Conservation (phyloP, 1,140 invertebrate species). For the Melitaea cinxia region DNA sequence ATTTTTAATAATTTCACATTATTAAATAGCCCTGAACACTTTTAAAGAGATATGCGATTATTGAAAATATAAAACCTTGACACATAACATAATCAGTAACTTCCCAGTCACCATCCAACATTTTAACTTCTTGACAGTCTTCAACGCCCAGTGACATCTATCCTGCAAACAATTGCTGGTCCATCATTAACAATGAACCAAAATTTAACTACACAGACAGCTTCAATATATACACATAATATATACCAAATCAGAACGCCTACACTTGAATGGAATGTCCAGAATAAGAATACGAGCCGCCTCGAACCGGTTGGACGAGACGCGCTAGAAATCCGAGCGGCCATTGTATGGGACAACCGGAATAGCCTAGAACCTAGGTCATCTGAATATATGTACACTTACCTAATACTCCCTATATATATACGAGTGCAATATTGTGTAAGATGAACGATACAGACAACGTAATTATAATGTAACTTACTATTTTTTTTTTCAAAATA, state of each 20-base stretch:
- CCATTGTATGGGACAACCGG: constrained; percentile 48
- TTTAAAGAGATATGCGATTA: too few relatives aligned
- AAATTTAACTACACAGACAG: not conserved
- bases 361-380: constrained; percentile 48
- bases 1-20: too few relatives aligned
- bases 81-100: too few relatives aligned
- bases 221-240: not conserved
- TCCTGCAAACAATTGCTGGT: not conserved
- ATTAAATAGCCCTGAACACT: too few relatives aligned
- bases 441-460: too few relatives aligned
- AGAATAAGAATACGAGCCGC: constrained; percentile 37
- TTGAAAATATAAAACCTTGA: too few relatives aligned
- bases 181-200: not conserved
- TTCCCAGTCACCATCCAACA: too few relatives aligned
- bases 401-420: not conserved
- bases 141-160: too few relatives aligned
- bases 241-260: constrained; percentile 1
- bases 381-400: constrained; percentile 22
- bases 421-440: not conserved
- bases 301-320: constrained; percentile 48
- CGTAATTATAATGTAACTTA: too few relatives aligned
- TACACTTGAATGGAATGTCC: constrained; percentile 18
- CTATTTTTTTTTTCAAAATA: too few relatives aligned
- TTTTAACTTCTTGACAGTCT: too few relatives aligned
- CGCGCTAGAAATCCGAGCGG: constrained; percentile 54